phyloP scores from a whole-genome alignment of 2,888 invertebrate genomes.

The Nebria salina region DNA sequence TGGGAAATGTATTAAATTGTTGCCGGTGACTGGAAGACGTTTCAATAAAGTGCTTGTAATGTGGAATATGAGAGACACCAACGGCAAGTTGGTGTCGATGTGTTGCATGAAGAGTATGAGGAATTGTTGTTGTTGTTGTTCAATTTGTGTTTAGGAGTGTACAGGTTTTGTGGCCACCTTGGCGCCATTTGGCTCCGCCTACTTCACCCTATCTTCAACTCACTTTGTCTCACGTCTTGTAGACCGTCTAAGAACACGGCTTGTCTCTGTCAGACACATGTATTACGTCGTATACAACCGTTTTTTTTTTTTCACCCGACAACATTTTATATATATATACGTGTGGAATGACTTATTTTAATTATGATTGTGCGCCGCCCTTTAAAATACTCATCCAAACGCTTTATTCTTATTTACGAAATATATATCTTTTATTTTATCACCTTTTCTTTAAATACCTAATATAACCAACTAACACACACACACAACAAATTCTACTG shows the following conservation, averaged over 20 bases:
- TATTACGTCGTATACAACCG: background rate
- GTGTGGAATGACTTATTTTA: conserved; percentile 50
- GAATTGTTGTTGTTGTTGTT: no score
- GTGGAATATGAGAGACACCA: no score
- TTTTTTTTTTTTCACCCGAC: no score
- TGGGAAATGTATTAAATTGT: no score
- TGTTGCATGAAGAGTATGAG: no score
- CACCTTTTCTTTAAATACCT: background rate
- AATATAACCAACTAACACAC: no score
- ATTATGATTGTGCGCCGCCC: conserved; percentile 52
- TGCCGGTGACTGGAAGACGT: no score
- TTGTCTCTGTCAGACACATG: conserved; percentile 25
- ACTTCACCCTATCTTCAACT: conserved; percentile 51
- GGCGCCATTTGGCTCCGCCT: conserved; percentile 59
- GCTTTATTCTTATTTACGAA: background rate
- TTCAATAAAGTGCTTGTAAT: no score
- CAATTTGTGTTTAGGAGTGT: background rate
- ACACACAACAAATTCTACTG: no score
- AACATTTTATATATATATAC: background rate
- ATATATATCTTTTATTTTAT: background rate
- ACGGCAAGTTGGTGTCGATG: no score
- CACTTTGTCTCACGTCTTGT: conserved; percentile 43
- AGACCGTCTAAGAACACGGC: background rate
- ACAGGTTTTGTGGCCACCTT: conserved; percentile 51
- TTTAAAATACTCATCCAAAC: background rate